phyloP scores from a whole-genome alignment of 2,113 vertebrate genomes.

The Enhydra lutris region DNA sequence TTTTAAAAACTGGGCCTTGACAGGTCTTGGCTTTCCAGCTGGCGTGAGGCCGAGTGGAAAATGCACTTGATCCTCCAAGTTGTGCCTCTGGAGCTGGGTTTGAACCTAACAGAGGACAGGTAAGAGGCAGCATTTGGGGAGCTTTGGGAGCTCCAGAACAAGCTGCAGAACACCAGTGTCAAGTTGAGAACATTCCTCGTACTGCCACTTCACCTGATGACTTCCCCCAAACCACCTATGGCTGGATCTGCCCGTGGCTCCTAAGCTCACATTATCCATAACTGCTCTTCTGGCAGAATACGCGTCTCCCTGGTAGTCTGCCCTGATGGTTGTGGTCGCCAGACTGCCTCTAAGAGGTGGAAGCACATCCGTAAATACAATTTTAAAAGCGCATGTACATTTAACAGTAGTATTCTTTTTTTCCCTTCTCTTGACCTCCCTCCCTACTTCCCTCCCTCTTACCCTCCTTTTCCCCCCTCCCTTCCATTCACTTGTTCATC shows the following conservation, averaged over 20 bases:
- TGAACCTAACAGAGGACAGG: background rate
- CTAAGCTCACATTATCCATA: background rate
- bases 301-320: background rate
- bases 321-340: background rate
- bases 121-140: background rate
- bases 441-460: too few species aligned
- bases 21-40: background rate
- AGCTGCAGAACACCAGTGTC: background rate
- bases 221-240: background rate
- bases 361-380: background rate
- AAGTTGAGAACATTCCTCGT: background rate
- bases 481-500: background rate
- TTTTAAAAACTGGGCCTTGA: slow-evolving; percentile 30
- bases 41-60: slow-evolving; percentile 6
- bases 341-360: background rate
- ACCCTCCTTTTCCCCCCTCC: background rate
- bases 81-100: background rate
- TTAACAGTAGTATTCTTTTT: background rate
- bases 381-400: background rate
- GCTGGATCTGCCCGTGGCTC: background rate
- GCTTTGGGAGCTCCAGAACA: background rate
- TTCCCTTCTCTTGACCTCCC: background rate
- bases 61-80: background rate
- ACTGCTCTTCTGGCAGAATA: background rate
- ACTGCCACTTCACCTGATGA: background rate